phyloP scores from a whole-genome alignment of 2,113 vertebrate species.

The Gobio gobio region DNA sequence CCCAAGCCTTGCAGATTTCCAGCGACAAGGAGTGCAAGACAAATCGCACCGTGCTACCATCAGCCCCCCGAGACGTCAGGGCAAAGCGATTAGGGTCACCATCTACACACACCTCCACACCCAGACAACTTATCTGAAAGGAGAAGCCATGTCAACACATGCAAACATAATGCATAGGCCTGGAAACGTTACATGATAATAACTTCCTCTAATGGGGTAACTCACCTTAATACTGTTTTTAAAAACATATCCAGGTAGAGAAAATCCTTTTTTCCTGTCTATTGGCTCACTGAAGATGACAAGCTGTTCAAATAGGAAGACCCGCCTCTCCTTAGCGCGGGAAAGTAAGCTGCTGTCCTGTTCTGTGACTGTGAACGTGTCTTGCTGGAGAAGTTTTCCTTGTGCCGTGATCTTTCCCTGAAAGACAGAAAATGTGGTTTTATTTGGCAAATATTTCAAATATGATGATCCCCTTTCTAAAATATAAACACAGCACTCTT shows the following conservation, averaged over 20 bases:
- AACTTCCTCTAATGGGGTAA: not conserved
- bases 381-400: slow-evolving; percentile 90
- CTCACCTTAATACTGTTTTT: slow-evolving; percentile 91
- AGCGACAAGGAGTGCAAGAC: slow-evolving; percentile 79
- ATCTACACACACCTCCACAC: slow-evolving; percentile 83
- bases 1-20: slow-evolving; percentile 83
- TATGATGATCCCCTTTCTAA: not conserved
- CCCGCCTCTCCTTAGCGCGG: slow-evolving; percentile 83
- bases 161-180: not conserved
- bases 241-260: slow-evolving; percentile 85
- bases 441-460: not conserved
- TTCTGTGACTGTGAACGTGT: slow-evolving; percentile 86
- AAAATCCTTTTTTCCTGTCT: slow-evolving; percentile 86
- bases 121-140: slow-evolving; percentile 87
- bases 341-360: slow-evolving; percentile 84
- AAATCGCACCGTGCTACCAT: slow-evolving; percentile 81
- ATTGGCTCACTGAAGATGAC: slow-evolving; percentile 91
- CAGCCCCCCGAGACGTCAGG: slow-evolving; percentile 86
- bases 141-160: not conserved
- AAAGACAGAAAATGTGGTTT: slow-evolving; percentile 18
- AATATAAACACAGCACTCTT: not conserved
- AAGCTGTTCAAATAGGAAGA: slow-evolving; percentile 93
- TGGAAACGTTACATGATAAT: not conserved
- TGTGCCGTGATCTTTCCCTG: slow-evolving; percentile 92
- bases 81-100: slow-evolving; percentile 82